Base-by-base conservation (phyloP, 1,140 invertebrate genomes). In the Drosophila repletoides region DNA sequence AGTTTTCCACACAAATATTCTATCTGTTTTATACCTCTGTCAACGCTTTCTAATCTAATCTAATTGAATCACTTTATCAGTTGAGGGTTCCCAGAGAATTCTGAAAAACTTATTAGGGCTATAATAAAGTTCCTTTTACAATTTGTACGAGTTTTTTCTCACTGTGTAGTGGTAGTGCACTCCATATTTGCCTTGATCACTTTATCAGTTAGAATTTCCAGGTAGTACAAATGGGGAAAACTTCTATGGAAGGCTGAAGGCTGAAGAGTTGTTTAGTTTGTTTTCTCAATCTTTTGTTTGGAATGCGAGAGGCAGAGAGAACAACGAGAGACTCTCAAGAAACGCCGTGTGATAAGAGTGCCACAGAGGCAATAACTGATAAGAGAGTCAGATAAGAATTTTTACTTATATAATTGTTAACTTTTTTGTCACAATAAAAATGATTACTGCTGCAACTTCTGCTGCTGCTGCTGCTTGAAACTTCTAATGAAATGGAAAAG, bases 221-320 rank as follows among this genome's bases (percentile, higher is more conserved):
- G 72, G 51, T 73, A 73, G 15, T 71, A 71, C 41, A 56, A 12
- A 41, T 56, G 46, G 28, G 52, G 34, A 34, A 49, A 58, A 29
- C 41, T n/a, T 56, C 6, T 34, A 17, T 14, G 10, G 19, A 40
- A n/a, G n/a, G n/a, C n/a, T n/a, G 14, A 24, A 36, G 1, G 14
- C 31, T 48, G 31, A 64, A 63, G 38, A 51, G 38, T 70, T 65
- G 43, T 66, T 31, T 48, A 84, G 80, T 84, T 84, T 84, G 80
- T 75, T 80, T 77, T 80, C 80, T 84, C 76, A 84, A 84, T 84
- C 80, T 75, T 84, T 86, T 79, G 80, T 86, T 84, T 80, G 75
- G 36, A 48, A 53, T 55, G 49, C 29, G 31, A 45, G 46, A 34
- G 55, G 41, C 56, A 33, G 17, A 15, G 41, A 56, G 9, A 43